Conservation (phyloP, 2,888 invertebrate species). For the Aquatica leii region DNA sequence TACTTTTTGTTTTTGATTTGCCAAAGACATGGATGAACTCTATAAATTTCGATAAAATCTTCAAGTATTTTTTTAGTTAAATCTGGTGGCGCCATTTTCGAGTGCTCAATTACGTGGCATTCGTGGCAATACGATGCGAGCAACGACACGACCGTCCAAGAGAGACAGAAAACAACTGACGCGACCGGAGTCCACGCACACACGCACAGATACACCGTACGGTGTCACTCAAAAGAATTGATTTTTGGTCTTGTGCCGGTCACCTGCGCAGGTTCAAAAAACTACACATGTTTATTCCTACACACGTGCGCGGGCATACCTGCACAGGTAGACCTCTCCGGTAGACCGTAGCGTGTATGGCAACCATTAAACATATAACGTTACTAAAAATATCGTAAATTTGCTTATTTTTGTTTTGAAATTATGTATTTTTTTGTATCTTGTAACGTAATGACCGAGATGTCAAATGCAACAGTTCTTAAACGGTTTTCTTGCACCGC, state of each 20-base stretch:
- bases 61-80: conserved; percentile 14
- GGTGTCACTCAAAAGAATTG: conserved; percentile 15
- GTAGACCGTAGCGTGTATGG: conserved; percentile 4
- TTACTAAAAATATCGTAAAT: background rate
- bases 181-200: conserved; percentile 13
- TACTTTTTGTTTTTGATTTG: conserved; percentile 16
- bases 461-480: no score
- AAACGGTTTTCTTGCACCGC: no score
- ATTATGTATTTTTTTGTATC: no score
- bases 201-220: conserved; percentile 13
- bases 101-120: conserved; percentile 4
- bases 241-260: conserved; percentile 11
- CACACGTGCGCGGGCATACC: conserved; percentile 7
- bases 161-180: conserved; percentile 14
- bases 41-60: conserved; percentile 18
- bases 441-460: no score
- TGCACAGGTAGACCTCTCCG: conserved; percentile 8
- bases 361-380: background rate
- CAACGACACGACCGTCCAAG: background rate
- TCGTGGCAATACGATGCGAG: conserved; percentile 11
- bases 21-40: conserved; percentile 14
- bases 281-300: conserved; percentile 15
- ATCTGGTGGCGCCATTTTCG: conserved; percentile 12
- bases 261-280: conserved; percentile 9
- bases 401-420: no score